Evolutionary conservation across 2,113 vertebrate species (phyloP), one percentile per base, ranked within the genome.

Genomic region (Clarias macrocephalus): DNA sequence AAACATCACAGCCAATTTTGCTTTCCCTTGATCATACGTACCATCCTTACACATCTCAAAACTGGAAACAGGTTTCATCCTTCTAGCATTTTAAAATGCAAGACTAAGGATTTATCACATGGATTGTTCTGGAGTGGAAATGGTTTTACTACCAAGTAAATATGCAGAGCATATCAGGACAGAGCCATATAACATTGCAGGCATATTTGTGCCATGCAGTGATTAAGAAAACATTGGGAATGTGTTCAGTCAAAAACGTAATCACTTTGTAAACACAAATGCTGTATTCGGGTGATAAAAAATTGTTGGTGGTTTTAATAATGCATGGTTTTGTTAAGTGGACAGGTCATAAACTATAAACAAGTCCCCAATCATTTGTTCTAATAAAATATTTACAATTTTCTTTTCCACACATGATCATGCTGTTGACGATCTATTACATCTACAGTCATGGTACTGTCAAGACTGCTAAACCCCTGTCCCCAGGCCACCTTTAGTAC

Each of bases 21-120:
- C 37, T 72, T 68, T 80, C 60, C 73, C 81, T 90, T 88, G 87
- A 91, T 91, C 83, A 84, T 87, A 89, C 56, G 77, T 66, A 33
- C 57, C 84, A 88, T 77, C 57, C 57, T 70, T 42, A 83, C 52
- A 48, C 68, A 42, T 85, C 84, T 60, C 19, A 65, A 88, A 80
- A 60, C 83, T 60, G 68, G 52, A 87, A 63, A 73, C 62, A 68
- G 30, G 28, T 0, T 82, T 88, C 33, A 56, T 83, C 54, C 54
- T 28, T 54, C 28, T 62, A n/a, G 79, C 16, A 12, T 84, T 82
- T 82, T 72, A 79, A 88, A 89, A 87, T 76, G 48, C 62, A 86
- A 62, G 59, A 19, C 68, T 56, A 75, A 33, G 73, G 59, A 54
- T 54, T 77, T 85, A 82, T 63, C 52, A 59, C 62, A 28, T 8